These are phyloP conservation scores for Merluccius polli DNA, from an alignment of 2,797 vertebrate genomes.

Conservation along the genomic window DNA sequence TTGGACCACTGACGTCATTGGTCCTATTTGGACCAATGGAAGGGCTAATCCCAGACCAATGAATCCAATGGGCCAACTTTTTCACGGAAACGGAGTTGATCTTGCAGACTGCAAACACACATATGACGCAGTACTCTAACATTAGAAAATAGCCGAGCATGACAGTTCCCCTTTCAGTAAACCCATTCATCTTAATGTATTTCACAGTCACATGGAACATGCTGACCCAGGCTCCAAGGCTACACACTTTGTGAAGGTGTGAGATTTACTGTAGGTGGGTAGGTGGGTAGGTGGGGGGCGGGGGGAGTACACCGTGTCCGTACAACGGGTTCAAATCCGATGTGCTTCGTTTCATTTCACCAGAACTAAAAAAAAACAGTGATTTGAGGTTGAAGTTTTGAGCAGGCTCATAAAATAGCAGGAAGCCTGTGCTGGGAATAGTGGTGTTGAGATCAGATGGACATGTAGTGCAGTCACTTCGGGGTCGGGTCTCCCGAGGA, in stretches of 20 bases:
- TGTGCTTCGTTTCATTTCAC: slow-evolving; percentile 10
- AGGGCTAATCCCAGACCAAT: background rate
- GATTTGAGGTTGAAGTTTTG: background rate
- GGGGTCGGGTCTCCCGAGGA: slow-evolving; percentile 7
- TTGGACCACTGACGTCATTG: background rate
- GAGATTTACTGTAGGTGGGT: slow-evolving; percentile 8
- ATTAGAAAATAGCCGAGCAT: background rate
- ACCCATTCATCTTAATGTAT: background rate
- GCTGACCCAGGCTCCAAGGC: slow-evolving; percentile 15
- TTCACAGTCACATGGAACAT: slow-evolving; percentile 10
- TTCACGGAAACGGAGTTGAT: background rate
- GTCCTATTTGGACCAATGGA: background rate
- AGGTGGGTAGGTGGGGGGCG: background rate
- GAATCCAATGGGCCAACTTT: background rate
- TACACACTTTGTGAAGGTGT: slow-evolving; percentile 5
- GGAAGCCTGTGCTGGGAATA: slow-evolving; percentile 28
- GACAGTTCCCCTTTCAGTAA: background rate
- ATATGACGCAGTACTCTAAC: background rate
- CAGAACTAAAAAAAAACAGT: slow-evolving; percentile 15
- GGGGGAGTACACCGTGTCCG: background rate
- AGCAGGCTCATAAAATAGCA: slow-evolving; percentile 25
- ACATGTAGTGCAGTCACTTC: slow-evolving; percentile 22
- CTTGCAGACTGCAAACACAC: background rate
- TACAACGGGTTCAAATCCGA: background rate
- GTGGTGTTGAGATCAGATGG: slow-evolving; percentile 3